Evolutionary conservation across 2,113 vertebrate genomes (phyloP), one percentile per base, ranked within the genome.

Genomic region (Myotis davidii): DNA sequence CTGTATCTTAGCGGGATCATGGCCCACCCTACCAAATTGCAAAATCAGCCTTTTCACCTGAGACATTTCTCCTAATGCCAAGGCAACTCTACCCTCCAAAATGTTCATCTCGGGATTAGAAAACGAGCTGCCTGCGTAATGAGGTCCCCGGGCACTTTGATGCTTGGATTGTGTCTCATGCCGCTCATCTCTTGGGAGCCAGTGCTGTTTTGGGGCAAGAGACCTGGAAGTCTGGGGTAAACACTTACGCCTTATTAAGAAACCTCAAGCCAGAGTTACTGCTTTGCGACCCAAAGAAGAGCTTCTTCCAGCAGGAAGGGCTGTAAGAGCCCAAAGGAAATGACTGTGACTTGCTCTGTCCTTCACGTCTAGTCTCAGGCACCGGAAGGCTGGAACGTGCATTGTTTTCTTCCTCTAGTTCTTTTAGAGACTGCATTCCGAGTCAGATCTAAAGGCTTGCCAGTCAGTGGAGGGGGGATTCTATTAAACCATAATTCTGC

Each of bases 91-190:
- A 0, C 37, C 39, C 25, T 90, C 77, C 77, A 77, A 64, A 82
- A 64, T 45, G 27, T 77, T 37, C 42, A 39, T 37, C 14, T 88
- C 32, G 4, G 39, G 77, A 81, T 73, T 67, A 85, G 85, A 23
- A 69, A 85, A 42, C 20, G 27, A 64, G 76, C 13, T 72, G 13
- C 23, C 32, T 73, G 17, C 2, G 25, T 97, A 97, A 96, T 37
- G 73, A 95, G 82, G 82, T 92, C 96, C 90, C 95, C 23, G 70
- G 85, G 14, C 23, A 3, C 45, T 64, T 16, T 94, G 37, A 32
- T 85, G 39, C 82, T 94, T 82, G 25, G 14, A 59, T 88, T 85
- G 16, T 64, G 48, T 25, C 59, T 90, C 74, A 34, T 94, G 34
- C 34, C 50, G 7, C 34, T 85, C 16, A n/a, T 67, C 91, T 95